Conservation (phyloP, 2,888 invertebrate species). For the Octodonta nipae region DNA sequence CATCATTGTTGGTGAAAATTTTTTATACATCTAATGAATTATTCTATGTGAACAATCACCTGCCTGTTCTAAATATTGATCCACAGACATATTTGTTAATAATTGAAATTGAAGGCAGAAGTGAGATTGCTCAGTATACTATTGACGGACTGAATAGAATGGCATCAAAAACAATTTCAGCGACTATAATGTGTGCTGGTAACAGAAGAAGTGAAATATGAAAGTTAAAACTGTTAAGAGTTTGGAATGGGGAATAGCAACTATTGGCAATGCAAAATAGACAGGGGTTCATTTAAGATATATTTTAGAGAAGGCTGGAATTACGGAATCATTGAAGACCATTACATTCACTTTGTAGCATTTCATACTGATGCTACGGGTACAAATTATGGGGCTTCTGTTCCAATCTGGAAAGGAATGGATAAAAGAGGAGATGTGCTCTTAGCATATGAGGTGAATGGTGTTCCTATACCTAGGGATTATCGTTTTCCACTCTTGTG, state of each 20-base stretch:
- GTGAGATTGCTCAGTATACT: constrained; percentile 37
- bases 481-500: constrained; percentile 96
- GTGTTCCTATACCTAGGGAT: constrained; percentile 64
- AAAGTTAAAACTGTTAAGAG: constrained; percentile 71
- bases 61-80: constrained; percentile 81
- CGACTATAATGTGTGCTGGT: constrained; percentile 91
- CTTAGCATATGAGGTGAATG: constrained; percentile 94
- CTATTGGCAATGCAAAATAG: constrained; percentile 87
- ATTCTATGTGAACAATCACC: constrained; percentile 93
- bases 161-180: constrained; percentile 55
- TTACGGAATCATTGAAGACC: constrained; percentile 41
- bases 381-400: constrained; percentile 77
- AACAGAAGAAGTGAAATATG: constrained; percentile 86
- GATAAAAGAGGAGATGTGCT: constrained; percentile 65
- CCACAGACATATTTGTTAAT: constrained; percentile 52
- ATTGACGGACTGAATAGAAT: constrained; percentile 59
- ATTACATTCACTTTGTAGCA: constrained; percentile 64
- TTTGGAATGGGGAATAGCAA: constrained; percentile 80
- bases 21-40: constrained; percentile 81
- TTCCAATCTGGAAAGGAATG: constrained; percentile 69
- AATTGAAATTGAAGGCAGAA: constrained; percentile 45
- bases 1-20: constrained; percentile 56
- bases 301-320: constrained; percentile 51
- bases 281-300: constrained; percentile 64
- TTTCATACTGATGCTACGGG: constrained; percentile 75